A percentile compares a stretch with the other conserved stretches of the same genome.
Conservation (phyloP, 2,888 invertebrate species). For the Drosophila sordidapex region DNA sequence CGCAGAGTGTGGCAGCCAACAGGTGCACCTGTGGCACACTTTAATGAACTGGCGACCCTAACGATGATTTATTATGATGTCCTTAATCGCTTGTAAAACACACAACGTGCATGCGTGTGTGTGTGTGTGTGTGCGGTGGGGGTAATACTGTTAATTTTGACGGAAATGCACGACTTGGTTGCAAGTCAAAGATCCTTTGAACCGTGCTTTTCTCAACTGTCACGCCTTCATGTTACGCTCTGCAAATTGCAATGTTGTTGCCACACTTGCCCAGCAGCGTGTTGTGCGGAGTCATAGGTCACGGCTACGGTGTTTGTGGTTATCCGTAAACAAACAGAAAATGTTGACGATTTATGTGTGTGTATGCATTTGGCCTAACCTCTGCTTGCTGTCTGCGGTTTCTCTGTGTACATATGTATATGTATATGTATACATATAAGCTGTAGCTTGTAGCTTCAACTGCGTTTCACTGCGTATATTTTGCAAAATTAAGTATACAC, state of each 20-base stretch:
- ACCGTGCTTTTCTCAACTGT: conserved; percentile 14
- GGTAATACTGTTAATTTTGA: conserved; percentile 41
- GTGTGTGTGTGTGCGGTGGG: neutral
- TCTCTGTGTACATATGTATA: neutral
- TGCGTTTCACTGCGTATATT: conserved; percentile 13
- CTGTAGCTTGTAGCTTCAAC: conserved; percentile 18
- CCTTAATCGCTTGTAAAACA: conserved; percentile 57
- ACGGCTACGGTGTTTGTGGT: conserved; percentile 47
- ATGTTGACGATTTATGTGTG: conserved; percentile 6
- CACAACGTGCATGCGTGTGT: conserved; percentile 24
- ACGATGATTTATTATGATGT: conserved; percentile 69
- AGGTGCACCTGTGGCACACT: conserved; percentile 28
- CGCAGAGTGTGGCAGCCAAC: neutral
- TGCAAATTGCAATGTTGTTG: conserved; percentile 55
- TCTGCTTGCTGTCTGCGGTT: conserved; percentile 4
- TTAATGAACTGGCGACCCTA: conserved; percentile 67
- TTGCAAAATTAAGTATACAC: conserved; percentile 37
- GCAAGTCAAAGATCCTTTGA: conserved; percentile 31
- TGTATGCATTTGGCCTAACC: conserved; percentile 14
- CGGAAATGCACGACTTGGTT: conserved; percentile 21
- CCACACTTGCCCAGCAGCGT: conserved; percentile 13
- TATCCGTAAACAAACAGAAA: conserved; percentile 44
- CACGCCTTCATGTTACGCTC: neutral
- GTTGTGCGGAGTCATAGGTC: neutral
- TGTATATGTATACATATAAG: neutral